Evolutionary conservation across 2,888 invertebrate species (phyloP).

Genomic region (Lapara coniferarum): DNA sequence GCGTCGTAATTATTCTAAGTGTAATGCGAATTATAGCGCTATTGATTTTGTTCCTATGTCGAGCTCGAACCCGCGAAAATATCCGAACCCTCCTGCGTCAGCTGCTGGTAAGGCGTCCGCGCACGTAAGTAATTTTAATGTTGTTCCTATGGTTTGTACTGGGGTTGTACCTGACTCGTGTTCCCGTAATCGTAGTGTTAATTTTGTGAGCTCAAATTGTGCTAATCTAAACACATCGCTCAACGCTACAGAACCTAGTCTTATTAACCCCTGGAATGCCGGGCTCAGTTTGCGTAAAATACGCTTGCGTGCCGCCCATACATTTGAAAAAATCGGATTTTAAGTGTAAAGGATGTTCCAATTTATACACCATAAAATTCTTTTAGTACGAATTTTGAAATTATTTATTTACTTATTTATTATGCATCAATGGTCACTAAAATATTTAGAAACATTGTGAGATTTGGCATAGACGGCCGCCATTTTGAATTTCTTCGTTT

Average conservation of each 20-base stretch:
- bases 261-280: too few species aligned
- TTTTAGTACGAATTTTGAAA: too few species aligned
- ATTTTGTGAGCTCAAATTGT: not conserved
- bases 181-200: not conserved
- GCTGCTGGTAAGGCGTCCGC: not conserved
- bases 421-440: too few species aligned
- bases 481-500: too few species aligned
- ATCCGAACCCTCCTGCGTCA: not conserved
- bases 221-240: not conserved
- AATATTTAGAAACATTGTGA: too few species aligned
- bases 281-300: too few species aligned
- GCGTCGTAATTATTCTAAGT: not conserved
- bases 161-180: slow-evolving; percentile 8
- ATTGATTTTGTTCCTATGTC: not conserved
- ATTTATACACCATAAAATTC: too few species aligned
- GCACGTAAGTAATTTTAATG: not conserved
- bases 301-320: too few species aligned
- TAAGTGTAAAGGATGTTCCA: too few species aligned
- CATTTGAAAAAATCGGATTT: too few species aligned
- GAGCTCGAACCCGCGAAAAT: not conserved
- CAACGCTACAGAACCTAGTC: not conserved
- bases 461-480: too few species aligned
- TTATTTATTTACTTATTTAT: too few species aligned
- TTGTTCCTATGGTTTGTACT: not conserved
- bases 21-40: not conserved